phyloP scores from a whole-genome alignment of 2,113 vertebrate genomes.

The Ceyx margarethae region DNA sequence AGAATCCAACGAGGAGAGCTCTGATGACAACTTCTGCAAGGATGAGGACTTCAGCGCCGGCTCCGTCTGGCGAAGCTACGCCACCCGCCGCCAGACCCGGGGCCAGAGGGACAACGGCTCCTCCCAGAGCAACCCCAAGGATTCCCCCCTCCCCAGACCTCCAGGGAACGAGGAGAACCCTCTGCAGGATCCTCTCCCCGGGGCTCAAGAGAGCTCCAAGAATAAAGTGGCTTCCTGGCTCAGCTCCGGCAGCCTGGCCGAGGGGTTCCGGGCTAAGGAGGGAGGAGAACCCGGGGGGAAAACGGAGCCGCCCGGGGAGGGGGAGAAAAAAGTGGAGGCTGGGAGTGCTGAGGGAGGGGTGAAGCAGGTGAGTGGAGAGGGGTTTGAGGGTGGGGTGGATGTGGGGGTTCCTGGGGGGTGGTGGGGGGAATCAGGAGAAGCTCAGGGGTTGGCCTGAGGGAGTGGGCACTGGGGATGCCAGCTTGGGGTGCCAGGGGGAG shows the following conservation, averaged over 20 bases:
- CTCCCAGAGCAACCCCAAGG: constrained; percentile 1
- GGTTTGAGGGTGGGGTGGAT: too few species aligned
- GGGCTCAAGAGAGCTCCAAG: constrained; percentile 89
- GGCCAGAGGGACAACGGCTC: constrained; percentile 87
- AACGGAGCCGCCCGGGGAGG: not conserved
- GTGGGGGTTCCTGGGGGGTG: too few species aligned
- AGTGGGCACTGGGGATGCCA: too few species aligned
- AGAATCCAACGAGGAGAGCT: constrained; percentile 92
- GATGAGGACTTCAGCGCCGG: constrained; percentile 86
- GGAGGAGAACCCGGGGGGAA: constrained; percentile 42
- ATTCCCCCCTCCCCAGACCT: not conserved
- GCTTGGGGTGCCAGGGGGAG: too few species aligned
- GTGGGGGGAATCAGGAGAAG: too few species aligned
- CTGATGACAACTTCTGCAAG: constrained; percentile 94
- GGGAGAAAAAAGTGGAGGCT: constrained; percentile 6
- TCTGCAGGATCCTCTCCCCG: constrained; percentile 77
- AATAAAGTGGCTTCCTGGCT: constrained; percentile 96
- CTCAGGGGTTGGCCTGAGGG: too few species aligned
- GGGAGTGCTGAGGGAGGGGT: not conserved
- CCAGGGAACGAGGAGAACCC: constrained; percentile 79
- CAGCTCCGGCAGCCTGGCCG: constrained; percentile 75
- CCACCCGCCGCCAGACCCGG: constrained; percentile 90
- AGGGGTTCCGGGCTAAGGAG: constrained; percentile 72
- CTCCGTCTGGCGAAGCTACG: constrained; percentile 95
- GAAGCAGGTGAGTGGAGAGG: too few species aligned